phyloP scores from a whole-genome alignment of 2,113 vertebrate species.

The Colius striatus region DNA sequence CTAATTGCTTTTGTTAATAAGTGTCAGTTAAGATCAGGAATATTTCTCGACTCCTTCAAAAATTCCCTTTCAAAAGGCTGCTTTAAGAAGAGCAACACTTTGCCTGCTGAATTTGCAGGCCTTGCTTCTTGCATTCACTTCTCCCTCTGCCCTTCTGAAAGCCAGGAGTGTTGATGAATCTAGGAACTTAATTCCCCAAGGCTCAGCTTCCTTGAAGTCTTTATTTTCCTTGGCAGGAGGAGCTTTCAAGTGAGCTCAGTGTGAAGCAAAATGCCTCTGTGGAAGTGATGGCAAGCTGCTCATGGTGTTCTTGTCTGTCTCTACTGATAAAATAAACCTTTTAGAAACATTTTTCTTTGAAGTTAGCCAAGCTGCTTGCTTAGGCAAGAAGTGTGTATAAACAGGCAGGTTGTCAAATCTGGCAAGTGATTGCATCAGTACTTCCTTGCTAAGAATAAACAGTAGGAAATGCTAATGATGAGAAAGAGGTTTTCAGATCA shows the following conservation, averaged over 20 bases:
- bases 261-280: neutral
- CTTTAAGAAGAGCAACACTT: neutral
- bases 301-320: neutral
- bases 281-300: neutral
- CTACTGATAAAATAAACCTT: neutral
- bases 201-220: neutral
- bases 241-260: neutral
- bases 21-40: neutral
- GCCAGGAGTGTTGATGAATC: neutral
- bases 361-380: neutral
- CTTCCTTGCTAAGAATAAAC: neutral
- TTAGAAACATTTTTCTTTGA: neutral
- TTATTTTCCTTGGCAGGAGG: neutral
- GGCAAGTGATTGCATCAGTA: neutral
- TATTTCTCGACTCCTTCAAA: neutral
- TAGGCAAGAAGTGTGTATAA: neutral
- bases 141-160: neutral
- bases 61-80: neutral
- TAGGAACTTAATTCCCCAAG: neutral
- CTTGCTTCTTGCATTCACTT: neutral
- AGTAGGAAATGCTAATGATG: neutral
- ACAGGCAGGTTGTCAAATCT: neutral
- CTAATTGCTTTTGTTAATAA: neutral
- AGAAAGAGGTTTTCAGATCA: neutral
- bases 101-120: neutral